A percentile compares a stretch with the other conserved stretches of the same genome.
These are phyloP conservation scores for Molossus molossus DNA, from an alignment of 2,797 vertebrate species.

Conservation along the genomic window DNA sequence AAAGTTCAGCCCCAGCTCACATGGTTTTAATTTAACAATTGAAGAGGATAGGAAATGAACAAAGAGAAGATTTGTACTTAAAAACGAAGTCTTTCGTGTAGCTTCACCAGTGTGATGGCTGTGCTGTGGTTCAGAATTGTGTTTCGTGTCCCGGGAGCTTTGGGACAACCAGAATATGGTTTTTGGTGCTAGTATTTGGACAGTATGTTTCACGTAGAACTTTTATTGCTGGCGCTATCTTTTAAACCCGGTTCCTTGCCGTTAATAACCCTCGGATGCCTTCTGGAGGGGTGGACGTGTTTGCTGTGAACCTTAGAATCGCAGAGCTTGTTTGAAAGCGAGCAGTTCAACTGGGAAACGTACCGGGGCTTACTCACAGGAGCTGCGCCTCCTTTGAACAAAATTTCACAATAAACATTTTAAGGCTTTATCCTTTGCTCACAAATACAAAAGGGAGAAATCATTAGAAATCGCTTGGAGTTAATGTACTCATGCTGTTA, in stretches of 20 bases:
- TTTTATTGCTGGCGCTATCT: slow-evolving; percentile 74
- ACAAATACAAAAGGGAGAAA: slow-evolving; percentile 50
- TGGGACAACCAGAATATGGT: slow-evolving; percentile 17
- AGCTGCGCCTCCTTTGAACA: slow-evolving; percentile 50
- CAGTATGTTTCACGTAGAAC: slow-evolving; percentile 33
- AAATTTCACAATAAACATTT: slow-evolving; percentile 62
- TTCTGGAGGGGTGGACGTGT: slow-evolving; percentile 83
- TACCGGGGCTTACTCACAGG: slow-evolving; percentile 23
- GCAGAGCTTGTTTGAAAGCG: slow-evolving; percentile 73
- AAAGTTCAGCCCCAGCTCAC: background rate
- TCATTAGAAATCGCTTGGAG: slow-evolving; percentile 19
- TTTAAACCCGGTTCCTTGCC: slow-evolving; percentile 86
- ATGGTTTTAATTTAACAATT: slow-evolving; percentile 5
- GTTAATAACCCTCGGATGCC: slow-evolving; percentile 83
- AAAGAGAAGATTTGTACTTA: background rate
- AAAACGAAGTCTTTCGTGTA: background rate
- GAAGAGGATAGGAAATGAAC: background rate
- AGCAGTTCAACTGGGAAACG: background rate
- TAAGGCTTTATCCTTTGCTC: slow-evolving; percentile 39
- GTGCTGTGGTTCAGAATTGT: slow-evolving; percentile 18
- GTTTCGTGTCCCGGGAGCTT: slow-evolving; percentile 52
- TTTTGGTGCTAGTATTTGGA: slow-evolving; percentile 70
- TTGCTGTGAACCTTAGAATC: slow-evolving; percentile 86
- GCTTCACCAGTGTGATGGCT: background rate
- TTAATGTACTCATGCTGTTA: slow-evolving; percentile 11